These are phyloP conservation scores for Eriosoma lanigerum DNA, from an alignment of 1,140 invertebrate species.

Conservation along the genomic window DNA sequence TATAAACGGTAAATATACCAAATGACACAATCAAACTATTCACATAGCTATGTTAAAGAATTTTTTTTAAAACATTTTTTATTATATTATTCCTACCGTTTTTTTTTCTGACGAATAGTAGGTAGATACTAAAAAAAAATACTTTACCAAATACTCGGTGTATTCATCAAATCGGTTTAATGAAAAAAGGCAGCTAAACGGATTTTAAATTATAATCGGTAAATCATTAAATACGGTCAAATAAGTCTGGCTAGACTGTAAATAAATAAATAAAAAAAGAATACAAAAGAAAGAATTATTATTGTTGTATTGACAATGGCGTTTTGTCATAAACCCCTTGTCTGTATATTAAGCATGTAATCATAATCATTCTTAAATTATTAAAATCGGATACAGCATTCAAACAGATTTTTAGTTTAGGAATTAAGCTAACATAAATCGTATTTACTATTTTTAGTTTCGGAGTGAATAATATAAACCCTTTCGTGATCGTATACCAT, in stretches of 20 bases:
- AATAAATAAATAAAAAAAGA: conserved; percentile 19
- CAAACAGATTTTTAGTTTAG: neutral
- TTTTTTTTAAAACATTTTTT: no score
- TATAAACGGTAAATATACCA: no score
- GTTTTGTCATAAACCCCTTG: conserved; percentile 5
- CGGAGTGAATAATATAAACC: neutral
- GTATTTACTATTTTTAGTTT: neutral
- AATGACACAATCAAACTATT: neutral
- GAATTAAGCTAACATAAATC: neutral
- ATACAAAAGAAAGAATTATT: conserved; percentile 20
- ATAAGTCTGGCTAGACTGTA: neutral
- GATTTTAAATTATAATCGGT: conserved; percentile 37
- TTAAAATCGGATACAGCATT: neutral
- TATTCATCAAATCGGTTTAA: neutral
- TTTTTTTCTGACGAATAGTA: neutral
- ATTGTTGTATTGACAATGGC: conserved; percentile 28
- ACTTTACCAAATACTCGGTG: neutral
- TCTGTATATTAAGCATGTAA: neutral
- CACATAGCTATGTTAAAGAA: no score
- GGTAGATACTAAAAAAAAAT: no score
- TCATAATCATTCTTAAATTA: conserved; percentile 33
- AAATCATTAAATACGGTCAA: neutral
- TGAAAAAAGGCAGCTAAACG: neutral
- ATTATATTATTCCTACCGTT: neutral
- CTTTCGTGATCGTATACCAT: neutral